Evolutionary conservation across 2,113 vertebrate genomes (phyloP), one percentile per base, ranked within the genome.

Genomic region (Acinonyx jubatus): DNA sequence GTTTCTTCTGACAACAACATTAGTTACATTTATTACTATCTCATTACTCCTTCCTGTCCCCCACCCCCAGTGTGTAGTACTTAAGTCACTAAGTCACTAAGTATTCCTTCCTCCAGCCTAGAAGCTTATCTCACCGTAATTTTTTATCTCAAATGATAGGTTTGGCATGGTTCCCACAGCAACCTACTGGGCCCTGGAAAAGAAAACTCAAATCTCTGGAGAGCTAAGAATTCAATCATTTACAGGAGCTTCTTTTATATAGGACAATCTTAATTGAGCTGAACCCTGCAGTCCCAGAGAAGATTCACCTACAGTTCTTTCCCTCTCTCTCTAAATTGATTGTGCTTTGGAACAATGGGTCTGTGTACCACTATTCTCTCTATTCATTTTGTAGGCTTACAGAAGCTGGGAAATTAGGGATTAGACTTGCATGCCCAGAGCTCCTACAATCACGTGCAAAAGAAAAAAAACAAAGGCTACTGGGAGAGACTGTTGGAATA

Each of bases 191-290:
- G 63, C 33, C 11, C 13, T 23, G 31, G 16, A 68, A 94, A 89
- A 81, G 25, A 66, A 96, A 74, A 80, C 27, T 88, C 41, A 91
- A n/a, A 87, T 73, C 73, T 84, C 80, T 25, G 25, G 50, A 74
- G 68, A 93, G 27, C 91, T 41, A 11, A n/a, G n/a, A 95, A 97
- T 66, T 57, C 73, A 94, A 31, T 95, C 57, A 81, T 79, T 41
- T 68, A 65, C 16, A 82, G 38, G 52, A 92, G 48, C 74, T 97
- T 80, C 31, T 69, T 94, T 88, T 85, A 85, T 80, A 82, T 41
- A 97, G 81, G 85, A 79, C 79, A 86, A 41, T 93, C 90, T 96
- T 96, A 98, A 95, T 80, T 93, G 96, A 94, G 65, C 23, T 18
- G 73, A 97, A 93, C 48, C 27, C 78, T 73, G 21, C 38, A 80